Base-by-base conservation (phyloP, 2,888 invertebrate genomes). In the Aricia artaxerxes region DNA sequence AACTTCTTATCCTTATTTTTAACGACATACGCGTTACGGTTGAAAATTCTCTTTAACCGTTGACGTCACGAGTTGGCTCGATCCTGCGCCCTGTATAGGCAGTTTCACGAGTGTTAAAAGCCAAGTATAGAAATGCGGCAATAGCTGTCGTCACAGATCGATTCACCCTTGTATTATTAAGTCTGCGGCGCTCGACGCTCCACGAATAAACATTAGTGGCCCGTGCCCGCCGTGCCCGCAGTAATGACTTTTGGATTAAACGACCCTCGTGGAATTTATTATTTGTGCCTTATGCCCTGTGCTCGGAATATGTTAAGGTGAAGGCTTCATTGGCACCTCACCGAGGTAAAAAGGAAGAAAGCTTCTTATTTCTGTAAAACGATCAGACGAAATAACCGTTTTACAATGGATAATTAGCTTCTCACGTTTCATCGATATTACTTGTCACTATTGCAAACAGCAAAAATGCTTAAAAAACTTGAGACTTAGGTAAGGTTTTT, bases 241-340 rank as follows among this genome's bases (percentile, higher is more conserved):
- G 85, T 89, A 90, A 93, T 91, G 87, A 89, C 87, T 90, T 89
- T 90, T 87, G 88, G 88, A 90, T 92, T 87, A 89, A 76, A 88
- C 85, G 84, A 83, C 86, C 83, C 82, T 83, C 31, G 53, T 76
- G 53, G 24, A 76, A 57, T 76, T 76, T 76, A 57, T 44, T 24
- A 73, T 24, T n/a, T 44, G 73, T 73, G 9, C 40, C 38, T 73
- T n/a, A 73, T 73, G 73, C 16, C 40, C 44, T 73, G 73, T n/a
- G 40, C n/a, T 73, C n/a, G 4, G 73, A n/a, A 40, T n/a, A 44
- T 44, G n/a, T 73, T 73, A 40, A 38, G 73, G 7, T 73, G 7
- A 73, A 9, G 73, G 40, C 40, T 73, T 73, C 11, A 73, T 44
- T 31, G 35, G 1, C 35, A 69, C 69, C 16, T 13, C 13, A 5